Evolutionary conservation across 2,797 vertebrate genomes (phyloP).

Genomic region (Amblyraja radiata): DNA sequence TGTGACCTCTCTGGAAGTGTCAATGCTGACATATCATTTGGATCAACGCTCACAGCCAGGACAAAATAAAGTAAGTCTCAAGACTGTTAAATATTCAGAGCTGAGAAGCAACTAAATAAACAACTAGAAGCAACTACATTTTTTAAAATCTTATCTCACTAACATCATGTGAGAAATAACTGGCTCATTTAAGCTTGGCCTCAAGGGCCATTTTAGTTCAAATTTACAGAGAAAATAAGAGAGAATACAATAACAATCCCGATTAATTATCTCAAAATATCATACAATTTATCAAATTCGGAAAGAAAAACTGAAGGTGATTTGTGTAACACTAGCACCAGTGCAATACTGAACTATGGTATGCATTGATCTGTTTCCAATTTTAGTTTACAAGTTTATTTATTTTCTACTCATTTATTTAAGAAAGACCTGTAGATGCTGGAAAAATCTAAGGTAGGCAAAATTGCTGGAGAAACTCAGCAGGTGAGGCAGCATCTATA

Average conservation of each 20-base stretch:
- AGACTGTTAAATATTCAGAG: neutral
- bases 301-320: neutral
- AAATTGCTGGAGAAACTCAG: too few relatives aligned
- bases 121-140: neutral
- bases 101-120: neutral
- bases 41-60: neutral
- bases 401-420: neutral
- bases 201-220: neutral
- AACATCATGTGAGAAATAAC: neutral
- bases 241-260: neutral
- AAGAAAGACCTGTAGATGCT: too few relatives aligned
- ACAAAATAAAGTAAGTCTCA: too few relatives aligned
- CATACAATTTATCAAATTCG: neutral
- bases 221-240: neutral
- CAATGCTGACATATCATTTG: neutral
- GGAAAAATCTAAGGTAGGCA: too few relatives aligned
- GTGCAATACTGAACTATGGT: neutral
- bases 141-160: neutral
- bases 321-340: neutral
- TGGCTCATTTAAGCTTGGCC: neutral
- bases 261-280: neutral
- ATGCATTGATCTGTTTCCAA: too few relatives aligned
- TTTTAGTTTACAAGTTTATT: neutral
- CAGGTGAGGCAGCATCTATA: too few relatives aligned
- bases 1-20: neutral